A percentile compares a stretch with the other conserved stretches of the same genome.
phyloP scores from a whole-genome alignment of 2,888 invertebrate species.

The Gymnocheta viridis region DNA sequence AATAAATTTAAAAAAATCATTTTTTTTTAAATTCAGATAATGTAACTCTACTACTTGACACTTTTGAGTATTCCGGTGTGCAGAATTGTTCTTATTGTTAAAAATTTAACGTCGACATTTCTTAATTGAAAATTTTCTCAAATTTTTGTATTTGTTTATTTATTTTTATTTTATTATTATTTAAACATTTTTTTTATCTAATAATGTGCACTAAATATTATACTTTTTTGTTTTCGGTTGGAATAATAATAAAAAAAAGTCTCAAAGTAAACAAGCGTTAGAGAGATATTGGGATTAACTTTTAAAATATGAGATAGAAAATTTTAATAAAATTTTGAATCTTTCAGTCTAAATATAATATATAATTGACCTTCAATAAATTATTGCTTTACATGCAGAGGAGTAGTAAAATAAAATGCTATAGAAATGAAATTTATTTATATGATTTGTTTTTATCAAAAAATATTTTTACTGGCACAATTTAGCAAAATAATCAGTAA shows the following conservation, averaged over 20 bases:
- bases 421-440: neutral
- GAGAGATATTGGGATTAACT: constrained; percentile 12
- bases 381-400: constrained; percentile 8
- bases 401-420: neutral
- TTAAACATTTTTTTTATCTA: neutral
- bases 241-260: neutral
- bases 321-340: constrained; percentile 1
- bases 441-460: neutral
- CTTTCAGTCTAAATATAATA: neutral
- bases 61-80: neutral
- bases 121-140: neutral
- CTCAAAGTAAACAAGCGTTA: constrained; percentile 8
- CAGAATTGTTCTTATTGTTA: neutral
- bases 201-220: neutral
- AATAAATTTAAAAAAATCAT: too few relatives aligned
- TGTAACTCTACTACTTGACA: neutral
- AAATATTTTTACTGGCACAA: neutral
- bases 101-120: constrained; percentile 3
- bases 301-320: constrained; percentile 18
- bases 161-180: constrained; percentile 9
- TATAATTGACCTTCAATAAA: constrained; percentile 32
- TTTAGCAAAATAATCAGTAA: neutral
- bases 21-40: too few relatives aligned
- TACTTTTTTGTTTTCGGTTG: neutral
- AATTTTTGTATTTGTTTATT: neutral